Percentiles rank a stretch among this genome's conserved stretches.
Evolutionary conservation across 2,113 vertebrate genomes (phyloP).

Genomic region (Columba livia): DNA sequence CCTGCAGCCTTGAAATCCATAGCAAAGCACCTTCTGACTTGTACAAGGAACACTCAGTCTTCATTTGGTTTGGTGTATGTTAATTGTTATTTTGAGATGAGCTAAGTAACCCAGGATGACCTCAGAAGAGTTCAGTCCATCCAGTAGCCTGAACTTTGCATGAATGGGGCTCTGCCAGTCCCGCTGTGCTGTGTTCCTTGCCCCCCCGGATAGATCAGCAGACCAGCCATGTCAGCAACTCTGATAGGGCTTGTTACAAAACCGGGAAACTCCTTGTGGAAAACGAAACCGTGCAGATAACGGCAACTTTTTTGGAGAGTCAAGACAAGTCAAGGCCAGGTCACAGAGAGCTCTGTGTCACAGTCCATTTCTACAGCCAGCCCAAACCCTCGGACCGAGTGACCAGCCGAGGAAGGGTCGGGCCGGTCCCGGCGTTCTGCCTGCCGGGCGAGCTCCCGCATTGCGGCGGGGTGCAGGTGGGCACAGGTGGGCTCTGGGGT

Average conservation of each 20-base stretch:
- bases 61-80: not conserved
- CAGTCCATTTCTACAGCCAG: rapidly evolving
- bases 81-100: not conserved
- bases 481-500: too few relatives aligned
- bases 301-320: not conserved
- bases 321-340: not conserved
- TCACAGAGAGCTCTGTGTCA: not conserved
- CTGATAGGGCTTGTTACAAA: not conserved
- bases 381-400: rapidly evolving
- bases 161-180: rapidly evolving
- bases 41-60: not conserved
- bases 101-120: not conserved
- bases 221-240: not conserved
- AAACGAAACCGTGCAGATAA: not conserved
- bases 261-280: not conserved
- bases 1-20: not conserved
- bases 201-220: not conserved
- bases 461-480: too few relatives aligned
- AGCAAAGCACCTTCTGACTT: not conserved
- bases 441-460: too few relatives aligned
- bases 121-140: not conserved
- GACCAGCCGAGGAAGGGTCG: not conserved
- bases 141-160: not conserved
- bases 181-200: not conserved
- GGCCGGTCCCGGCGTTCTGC: not conserved